phyloP scores from a whole-genome alignment of 2,113 vertebrate genomes.

The Zingel zingel region DNA sequence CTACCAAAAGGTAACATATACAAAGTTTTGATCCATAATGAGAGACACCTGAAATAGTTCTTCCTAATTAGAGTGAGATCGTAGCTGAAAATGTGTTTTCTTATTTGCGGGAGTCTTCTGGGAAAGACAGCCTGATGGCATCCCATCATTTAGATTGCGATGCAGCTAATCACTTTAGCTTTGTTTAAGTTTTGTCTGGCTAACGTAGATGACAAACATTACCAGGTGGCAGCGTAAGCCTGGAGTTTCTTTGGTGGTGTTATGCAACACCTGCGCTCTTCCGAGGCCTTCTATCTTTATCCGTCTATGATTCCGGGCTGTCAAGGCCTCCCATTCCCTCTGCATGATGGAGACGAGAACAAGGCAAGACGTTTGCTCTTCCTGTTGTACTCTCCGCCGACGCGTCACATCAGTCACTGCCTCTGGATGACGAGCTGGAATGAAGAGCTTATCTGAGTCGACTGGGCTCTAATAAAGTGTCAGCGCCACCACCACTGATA shows the following conservation, averaged over 20 bases:
- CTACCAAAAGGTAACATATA: neutral
- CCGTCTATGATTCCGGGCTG: slow-evolving; percentile 24
- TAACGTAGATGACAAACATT: neutral
- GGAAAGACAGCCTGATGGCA: neutral
- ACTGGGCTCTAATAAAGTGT: slow-evolving; percentile 62
- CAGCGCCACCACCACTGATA: slow-evolving; percentile 33
- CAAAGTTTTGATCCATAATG: neutral
- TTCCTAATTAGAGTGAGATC: neutral
- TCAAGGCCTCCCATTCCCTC: slow-evolving; percentile 4
- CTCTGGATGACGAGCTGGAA: slow-evolving; percentile 50
- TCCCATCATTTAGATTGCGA: neutral
- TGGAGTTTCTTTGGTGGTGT: neutral
- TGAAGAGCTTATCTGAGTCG: slow-evolving; percentile 36
- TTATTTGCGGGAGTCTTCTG: neutral
- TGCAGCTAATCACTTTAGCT: neutral
- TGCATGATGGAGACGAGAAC: slow-evolving; percentile 42
- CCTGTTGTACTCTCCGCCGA: slow-evolving; percentile 31
- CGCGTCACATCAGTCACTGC: slow-evolving; percentile 54
- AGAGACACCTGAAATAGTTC: neutral
- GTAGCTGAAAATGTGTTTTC: neutral
- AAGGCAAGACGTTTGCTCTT: slow-evolving; percentile 38
- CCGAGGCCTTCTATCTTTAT: neutral
- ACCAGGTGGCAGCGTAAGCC: neutral
- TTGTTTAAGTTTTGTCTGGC: neutral
- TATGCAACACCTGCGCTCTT: slow-evolving; percentile 30